These are phyloP conservation scores for Serilophus lunatus DNA, from an alignment of 2,113 vertebrate genomes.

Conservation along the genomic window DNA sequence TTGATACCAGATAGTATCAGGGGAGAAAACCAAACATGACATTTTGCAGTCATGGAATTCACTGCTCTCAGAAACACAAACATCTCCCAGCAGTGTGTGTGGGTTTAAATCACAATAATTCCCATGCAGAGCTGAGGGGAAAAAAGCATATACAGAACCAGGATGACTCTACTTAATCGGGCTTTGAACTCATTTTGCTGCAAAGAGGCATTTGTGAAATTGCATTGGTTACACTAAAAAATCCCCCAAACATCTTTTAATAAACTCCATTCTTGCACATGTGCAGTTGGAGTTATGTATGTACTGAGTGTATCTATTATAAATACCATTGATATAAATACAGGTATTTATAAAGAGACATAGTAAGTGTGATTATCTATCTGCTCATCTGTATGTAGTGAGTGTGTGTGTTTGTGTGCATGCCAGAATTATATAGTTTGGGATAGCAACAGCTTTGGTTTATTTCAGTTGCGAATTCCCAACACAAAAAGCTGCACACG, in stretches of 20 bases:
- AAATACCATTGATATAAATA: neutral
- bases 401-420: neutral
- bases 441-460: neutral
- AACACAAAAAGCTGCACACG: neutral
- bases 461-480: conserved; percentile 12
- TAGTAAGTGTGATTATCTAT: neutral
- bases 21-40: neutral
- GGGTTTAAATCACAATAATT: neutral
- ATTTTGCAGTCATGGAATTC: neutral
- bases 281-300: neutral
- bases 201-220: neutral
- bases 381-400: neutral
- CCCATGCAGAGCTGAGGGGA: neutral
- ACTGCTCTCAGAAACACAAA: neutral
- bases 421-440: neutral
- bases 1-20: neutral
- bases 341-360: neutral
- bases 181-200: neutral
- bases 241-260: neutral
- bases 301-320: neutral
- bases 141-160: neutral
- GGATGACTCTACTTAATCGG: neutral
- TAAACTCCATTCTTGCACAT: neutral
- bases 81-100: neutral
- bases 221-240: neutral